Evolutionary conservation across 2,888 invertebrate species (phyloP).

Genomic region (Lepeophtheirus nordmannii): DNA sequence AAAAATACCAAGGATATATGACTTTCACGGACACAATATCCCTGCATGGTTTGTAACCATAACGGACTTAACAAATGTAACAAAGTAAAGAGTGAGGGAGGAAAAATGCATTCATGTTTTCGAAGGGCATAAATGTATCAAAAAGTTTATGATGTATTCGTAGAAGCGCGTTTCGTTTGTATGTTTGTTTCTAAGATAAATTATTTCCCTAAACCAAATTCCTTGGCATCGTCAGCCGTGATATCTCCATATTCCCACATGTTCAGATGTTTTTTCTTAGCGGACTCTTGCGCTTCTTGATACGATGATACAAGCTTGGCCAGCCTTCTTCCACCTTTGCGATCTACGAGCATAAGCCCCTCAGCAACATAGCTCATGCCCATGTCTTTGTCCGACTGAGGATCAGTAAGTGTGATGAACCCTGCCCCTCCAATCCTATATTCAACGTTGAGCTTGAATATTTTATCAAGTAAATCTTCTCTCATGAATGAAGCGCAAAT

Average conservation of each 20-base stretch:
- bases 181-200: neutral
- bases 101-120: too few species aligned
- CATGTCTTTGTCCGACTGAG: conserved; percentile 46
- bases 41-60: too few species aligned
- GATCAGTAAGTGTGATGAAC: conserved; percentile 29
- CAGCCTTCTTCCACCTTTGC: conserved; percentile 34
- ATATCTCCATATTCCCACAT: conserved; percentile 99
- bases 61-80: too few species aligned
- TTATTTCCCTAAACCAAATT: conserved; percentile 42
- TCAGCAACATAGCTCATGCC: conserved; percentile 65
- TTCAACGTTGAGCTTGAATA: conserved; percentile 67
- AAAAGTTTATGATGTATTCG: neutral
- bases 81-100: too few species aligned
- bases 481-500: conserved; percentile 54
- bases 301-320: conserved; percentile 49
- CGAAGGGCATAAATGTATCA: too few species aligned
- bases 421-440: conserved; percentile 34
- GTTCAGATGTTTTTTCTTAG: conserved; percentile 66
- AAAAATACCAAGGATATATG: too few species aligned
- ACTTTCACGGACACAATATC: too few species aligned
- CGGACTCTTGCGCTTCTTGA: conserved; percentile 64
- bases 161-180: neutral
- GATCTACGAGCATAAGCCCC: conserved; percentile 66
- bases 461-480: conserved; percentile 51
- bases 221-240: conserved; percentile 72